phyloP scores from a whole-genome alignment of 1,140 invertebrate genomes.

The Maconellicoccus hirsutus region DNA sequence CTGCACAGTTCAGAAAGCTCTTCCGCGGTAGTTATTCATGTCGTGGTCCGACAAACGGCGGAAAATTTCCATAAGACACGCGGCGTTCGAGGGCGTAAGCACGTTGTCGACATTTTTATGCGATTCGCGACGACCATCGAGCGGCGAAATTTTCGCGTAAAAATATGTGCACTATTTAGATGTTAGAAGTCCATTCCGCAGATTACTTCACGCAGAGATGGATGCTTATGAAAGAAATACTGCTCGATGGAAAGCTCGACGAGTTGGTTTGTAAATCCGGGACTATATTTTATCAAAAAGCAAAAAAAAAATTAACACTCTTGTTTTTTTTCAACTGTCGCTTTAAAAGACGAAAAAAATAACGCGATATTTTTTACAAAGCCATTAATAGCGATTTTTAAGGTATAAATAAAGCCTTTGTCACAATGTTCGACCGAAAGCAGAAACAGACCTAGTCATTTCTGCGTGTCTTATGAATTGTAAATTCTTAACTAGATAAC shows the following conservation, averaged over 20 bases:
- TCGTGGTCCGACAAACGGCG: no score
- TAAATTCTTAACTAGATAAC: not conserved
- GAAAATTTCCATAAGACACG: no score
- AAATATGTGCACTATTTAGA: not conserved
- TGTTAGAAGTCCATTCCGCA: not conserved
- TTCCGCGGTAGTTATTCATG: no score
- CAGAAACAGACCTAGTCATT: not conserved
- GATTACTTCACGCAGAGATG: not conserved
- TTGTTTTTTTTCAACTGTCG: not conserved
- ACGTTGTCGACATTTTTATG: no score
- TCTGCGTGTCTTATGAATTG: not conserved
- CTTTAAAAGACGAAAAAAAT: not conserved
- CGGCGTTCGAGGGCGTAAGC: no score
- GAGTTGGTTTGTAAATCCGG: not conserved
- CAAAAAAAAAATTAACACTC: constrained; percentile 2
- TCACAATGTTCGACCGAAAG: not conserved
- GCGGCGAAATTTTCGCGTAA: not conserved
- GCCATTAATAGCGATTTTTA: constrained; percentile 9
- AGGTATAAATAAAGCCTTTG: constrained; percentile 1
- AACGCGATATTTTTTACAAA: not conserved
- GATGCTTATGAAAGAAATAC: not conserved
- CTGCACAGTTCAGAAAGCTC: no score
- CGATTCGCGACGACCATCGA: no score
- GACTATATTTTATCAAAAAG: not conserved
- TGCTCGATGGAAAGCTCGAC: not conserved